Conservation (phyloP, 2,797 vertebrate species). For the Tadarida brasiliensis region DNA sequence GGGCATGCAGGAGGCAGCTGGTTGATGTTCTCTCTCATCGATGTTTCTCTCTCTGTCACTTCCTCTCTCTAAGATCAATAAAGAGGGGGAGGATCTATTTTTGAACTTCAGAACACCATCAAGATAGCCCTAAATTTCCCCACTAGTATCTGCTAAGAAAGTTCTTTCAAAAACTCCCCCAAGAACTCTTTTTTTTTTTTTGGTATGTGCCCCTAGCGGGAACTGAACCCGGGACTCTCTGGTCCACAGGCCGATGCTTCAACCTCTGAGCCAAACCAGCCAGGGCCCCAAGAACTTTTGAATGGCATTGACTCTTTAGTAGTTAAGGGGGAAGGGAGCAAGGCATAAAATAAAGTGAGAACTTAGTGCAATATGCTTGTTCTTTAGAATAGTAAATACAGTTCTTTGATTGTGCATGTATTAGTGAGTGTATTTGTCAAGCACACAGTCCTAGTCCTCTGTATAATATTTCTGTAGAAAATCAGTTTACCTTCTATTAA, state of each 20-base stretch:
- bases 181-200: too few species aligned
- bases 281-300: too few species aligned
- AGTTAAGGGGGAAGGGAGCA: neutral
- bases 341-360: neutral
- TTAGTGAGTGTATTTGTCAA: slow-evolving; percentile 3
- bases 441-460: neutral
- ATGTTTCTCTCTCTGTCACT: too few species aligned
- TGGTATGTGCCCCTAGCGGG: too few species aligned
- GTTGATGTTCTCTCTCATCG: too few species aligned
- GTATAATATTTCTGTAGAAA: neutral
- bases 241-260: too few species aligned
- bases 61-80: too few species aligned
- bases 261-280: too few species aligned
- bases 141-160: neutral
- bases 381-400: neutral
- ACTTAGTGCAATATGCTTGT: neutral
- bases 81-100: too few species aligned
- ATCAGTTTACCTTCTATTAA: neutral
- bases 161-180: neutral
- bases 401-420: neutral
- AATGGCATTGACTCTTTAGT: neutral
- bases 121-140: neutral
- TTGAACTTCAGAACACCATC: slow-evolving; percentile 25
- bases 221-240: too few species aligned
- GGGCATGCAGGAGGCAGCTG: too few species aligned